phyloP scores from a whole-genome alignment of 1,140 invertebrate genomes.

The Procambarus clarkii region DNA sequence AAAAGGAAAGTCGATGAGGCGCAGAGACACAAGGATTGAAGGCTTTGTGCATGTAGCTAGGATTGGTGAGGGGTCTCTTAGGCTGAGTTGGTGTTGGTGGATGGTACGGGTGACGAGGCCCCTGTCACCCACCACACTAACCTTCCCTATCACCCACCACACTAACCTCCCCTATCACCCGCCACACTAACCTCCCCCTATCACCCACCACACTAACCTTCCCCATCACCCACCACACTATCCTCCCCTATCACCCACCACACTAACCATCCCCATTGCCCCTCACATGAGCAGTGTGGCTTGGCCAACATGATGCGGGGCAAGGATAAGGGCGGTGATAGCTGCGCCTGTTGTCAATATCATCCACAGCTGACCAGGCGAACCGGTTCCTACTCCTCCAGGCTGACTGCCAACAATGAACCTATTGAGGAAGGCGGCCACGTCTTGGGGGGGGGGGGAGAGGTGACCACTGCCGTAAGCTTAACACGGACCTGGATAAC shows the following conservation, averaged over 20 bases:
- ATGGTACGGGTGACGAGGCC: not conserved
- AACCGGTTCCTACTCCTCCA: not conserved
- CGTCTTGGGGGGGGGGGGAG: not conserved
- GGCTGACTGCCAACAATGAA: not conserved
- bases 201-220: not conserved
- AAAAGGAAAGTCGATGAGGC: slow-evolving; percentile 3
- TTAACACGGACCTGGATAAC: not conserved
- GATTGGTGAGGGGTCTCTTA: not conserved
- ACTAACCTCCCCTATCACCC: not conserved
- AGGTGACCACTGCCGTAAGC: not conserved
- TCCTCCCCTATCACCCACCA: not conserved
- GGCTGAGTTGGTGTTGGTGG: not conserved
- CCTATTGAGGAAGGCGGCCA: not conserved
- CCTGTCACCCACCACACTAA: not conserved
- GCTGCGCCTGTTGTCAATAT: not conserved
- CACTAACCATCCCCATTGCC: not conserved
- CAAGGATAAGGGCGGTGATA: not conserved
- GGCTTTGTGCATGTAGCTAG: not conserved
- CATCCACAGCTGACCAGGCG: not conserved
- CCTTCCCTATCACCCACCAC: not conserved
- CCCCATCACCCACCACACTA: not conserved
- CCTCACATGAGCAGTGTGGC: not conserved
- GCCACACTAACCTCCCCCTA: not conserved
- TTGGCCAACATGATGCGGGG: not conserved
- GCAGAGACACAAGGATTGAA: not conserved